Conservation (phyloP, 2,888 invertebrate species). For the Philopedon plagiatum region DNA sequence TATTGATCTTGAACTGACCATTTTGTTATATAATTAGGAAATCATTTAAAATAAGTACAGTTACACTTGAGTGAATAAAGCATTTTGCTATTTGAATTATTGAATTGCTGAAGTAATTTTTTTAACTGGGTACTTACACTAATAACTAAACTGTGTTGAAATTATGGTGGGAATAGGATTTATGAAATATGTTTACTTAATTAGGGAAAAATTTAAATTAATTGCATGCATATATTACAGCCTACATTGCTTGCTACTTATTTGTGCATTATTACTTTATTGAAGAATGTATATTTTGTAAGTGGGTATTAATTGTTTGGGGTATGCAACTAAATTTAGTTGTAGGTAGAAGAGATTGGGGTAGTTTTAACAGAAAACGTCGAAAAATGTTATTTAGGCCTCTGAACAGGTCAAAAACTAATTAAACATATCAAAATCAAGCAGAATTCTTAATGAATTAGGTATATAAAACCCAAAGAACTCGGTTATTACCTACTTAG, state of each 20-base stretch:
- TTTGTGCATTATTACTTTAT: too few species aligned
- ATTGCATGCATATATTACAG: neutral
- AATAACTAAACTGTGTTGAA: neutral
- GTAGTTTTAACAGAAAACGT: too few species aligned
- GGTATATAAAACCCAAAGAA: neutral
- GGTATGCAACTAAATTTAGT: too few species aligned
- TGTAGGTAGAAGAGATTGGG: too few species aligned
- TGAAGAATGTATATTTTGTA: too few species aligned
- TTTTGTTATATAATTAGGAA: constrained; percentile 2
- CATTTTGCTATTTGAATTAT: constrained; percentile 12
- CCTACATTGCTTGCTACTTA: neutral
- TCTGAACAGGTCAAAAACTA: too few species aligned
- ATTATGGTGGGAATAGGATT: neutral
- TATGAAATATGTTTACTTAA: constrained; percentile 2
- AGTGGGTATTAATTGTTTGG: too few species aligned
- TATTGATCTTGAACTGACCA: constrained; percentile 34
- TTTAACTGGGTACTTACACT: constrained; percentile 1
- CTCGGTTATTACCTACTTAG: neutral
- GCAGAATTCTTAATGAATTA: too few species aligned
- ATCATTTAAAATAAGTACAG: constrained; percentile 28
- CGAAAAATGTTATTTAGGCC: too few species aligned
- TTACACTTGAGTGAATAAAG: constrained; percentile 37
- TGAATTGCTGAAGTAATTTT: constrained; percentile 12
- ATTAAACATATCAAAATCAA: too few species aligned
- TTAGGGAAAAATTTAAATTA: constrained; percentile 2